phyloP scores from a whole-genome alignment of 2,888 invertebrate species.

The Xestia c-nigrum region DNA sequence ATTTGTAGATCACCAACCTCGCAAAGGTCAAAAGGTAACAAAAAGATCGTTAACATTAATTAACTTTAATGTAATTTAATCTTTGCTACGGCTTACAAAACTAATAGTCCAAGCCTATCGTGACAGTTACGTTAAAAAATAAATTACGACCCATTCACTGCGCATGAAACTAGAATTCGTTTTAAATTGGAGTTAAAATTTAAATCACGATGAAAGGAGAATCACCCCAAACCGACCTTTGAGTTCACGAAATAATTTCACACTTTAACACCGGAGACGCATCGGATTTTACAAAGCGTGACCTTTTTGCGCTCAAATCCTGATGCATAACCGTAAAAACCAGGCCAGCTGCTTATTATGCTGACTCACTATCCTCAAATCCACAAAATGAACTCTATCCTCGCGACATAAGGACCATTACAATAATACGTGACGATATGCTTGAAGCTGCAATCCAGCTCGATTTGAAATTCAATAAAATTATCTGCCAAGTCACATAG shows the following conservation, averaged over 20 bases:
- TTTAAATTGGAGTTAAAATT: conserved; percentile 25
- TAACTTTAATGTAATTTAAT: conserved; percentile 1
- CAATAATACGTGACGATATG: conserved; percentile 68
- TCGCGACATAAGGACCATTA: conserved; percentile 43
- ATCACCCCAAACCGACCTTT: conserved; percentile 41
- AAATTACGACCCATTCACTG: conserved; percentile 32
- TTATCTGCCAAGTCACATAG: conserved; percentile 68
- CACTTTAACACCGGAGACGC: conserved; percentile 48
- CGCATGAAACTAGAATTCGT: conserved; percentile 32
- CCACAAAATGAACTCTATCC: conserved; percentile 63
- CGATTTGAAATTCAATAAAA: conserved; percentile 69
- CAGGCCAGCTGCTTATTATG: conserved; percentile 82
- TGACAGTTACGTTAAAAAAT: conserved; percentile 33
- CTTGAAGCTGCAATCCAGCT: conserved; percentile 65
- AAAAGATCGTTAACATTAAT: background rate
- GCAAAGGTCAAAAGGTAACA: conserved; percentile 1
- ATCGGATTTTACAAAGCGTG: conserved; percentile 64
- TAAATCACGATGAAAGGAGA: conserved; percentile 32
- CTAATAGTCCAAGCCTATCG: conserved; percentile 9
- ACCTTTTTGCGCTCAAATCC: conserved; percentile 76
- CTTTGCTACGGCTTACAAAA: conserved; percentile 12
- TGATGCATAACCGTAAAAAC: conserved; percentile 78
- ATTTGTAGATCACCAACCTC: background rate
- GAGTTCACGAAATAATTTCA: conserved; percentile 60
- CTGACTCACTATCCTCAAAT: conserved; percentile 79